Evolutionary conservation across 1,140 invertebrate genomes (phyloP), one percentile per base, ranked within the genome.

Genomic region (Phocides pigmalion): DNA sequence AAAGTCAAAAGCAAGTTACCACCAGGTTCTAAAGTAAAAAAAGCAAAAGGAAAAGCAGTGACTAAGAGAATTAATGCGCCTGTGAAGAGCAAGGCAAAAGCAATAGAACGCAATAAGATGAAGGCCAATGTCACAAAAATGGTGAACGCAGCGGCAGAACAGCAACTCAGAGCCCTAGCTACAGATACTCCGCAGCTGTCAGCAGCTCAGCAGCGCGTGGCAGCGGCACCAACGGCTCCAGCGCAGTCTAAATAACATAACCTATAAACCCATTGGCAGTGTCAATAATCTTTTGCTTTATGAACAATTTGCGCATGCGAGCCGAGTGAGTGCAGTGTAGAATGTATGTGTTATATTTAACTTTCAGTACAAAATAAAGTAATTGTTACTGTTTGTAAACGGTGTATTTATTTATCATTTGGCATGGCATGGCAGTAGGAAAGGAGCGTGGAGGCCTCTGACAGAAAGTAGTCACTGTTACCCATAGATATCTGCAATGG

Each of bases 1-100:
- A 91, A 91, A 83, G 82, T 89, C 0, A 91, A 91, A 71, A 87
- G 81, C 39, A 89, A 89, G 58, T 65, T 91, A 9, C 88, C 88
- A 22, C 54, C 76, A 2, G 87, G 85, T 4, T 76, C 74, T 42
- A 90, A 89, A 66, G 28, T 58, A 28, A 90, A 90, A 68, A 90
- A 90, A 62, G 68, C 63, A 0, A 90, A 90, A 72, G 85, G 82
- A 4, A 88, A 82, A 68, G 84, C 88, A 0, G 79, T 89, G 0
- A 86, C 88, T 3, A 88, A 88, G 51, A 69, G 87, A 19, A 82
- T 54, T 25, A 89, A 89, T 41, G 88, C 88, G 3, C 88, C 88
- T 1, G 84, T 81, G 0, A 74, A 72, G 5, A 91, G 81, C 54
- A 91, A 91, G 39, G 16, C 62, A 8, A 70, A 69, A 39, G 71